A percentile compares a stretch with the other conserved stretches of the same genome.
Evolutionary conservation across 2,797 vertebrate genomes (phyloP).

Genomic region (Neosilurus hyrtlii): DNA sequence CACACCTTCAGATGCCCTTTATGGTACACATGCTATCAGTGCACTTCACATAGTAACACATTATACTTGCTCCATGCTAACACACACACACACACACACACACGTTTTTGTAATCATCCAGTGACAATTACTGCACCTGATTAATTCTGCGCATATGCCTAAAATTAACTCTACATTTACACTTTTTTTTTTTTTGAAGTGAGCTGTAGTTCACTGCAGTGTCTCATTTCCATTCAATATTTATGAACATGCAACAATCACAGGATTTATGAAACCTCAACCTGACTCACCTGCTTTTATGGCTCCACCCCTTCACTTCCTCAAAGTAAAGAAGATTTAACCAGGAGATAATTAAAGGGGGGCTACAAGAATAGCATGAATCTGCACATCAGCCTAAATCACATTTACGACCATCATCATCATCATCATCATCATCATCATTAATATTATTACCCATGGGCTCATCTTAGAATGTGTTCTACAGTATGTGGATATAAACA

Average conservation of each 20-base stretch:
- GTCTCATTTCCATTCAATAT: slow-evolving; percentile 2
- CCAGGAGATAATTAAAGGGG: too few species aligned
- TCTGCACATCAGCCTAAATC: not conserved
- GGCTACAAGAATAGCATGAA: not conserved
- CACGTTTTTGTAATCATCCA: not conserved
- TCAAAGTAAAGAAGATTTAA: not conserved
- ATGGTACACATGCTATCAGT: not conserved
- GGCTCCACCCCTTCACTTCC: not conserved
- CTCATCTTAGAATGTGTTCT: too few species aligned
- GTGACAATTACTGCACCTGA: too few species aligned
- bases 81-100: slow-evolving; percentile 2
- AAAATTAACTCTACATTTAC: not conserved
- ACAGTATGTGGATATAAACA: too few species aligned
- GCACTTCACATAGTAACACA: not conserved
- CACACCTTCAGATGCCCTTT: not conserved
- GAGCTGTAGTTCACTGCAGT: not conserved
- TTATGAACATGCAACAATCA: not conserved
- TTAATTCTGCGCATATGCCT: too few species aligned
- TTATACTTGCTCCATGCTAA: not conserved
- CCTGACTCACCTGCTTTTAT: slow-evolving; percentile 6
- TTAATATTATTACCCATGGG: too few species aligned
- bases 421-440: too few species aligned
- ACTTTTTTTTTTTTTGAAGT: not conserved
- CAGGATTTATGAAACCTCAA: not conserved
- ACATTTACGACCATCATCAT: not conserved